Base-by-base conservation (phyloP, 1,140 invertebrate genomes). In the Mactra quadrangularis region DNA sequence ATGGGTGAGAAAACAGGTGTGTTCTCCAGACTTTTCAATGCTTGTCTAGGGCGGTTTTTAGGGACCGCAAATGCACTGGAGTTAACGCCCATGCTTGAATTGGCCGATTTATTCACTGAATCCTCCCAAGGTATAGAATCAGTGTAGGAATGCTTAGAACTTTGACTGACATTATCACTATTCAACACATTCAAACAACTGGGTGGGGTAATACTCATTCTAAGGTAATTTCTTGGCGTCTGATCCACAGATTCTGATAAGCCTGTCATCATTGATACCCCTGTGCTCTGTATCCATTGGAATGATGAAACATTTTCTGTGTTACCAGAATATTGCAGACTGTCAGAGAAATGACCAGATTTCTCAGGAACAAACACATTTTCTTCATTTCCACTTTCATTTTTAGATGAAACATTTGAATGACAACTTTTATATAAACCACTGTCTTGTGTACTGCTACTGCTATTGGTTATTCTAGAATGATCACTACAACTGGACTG, bases 1-100 rank as follows among this genome's bases (percentile, higher is more conserved):
- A 33, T 55, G 35, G 74, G 86, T 22, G 85, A 86, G 45, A 86
- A 85, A 35, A 55, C 78, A 29, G 82, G 86, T 17, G 78, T 86
- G 47, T 87, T 87, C 22, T 87, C 85, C n/a, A 87, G 47, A 52
- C 82, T 50, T 33, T 75, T 71, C 19, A 87, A 68, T 13, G 82
- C 77, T 38, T 83, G 74, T 66, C 87, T 55, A 50, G 29, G 25
- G 4, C n/a, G 31, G 29, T 27, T 35, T 38, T 66, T 62, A 13
- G 29, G 45, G 2, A n/a, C 45, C 31, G 33, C 19, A 41, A 45
- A 29, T 11, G 45, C 31, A 19, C 13, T 38, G 35, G 17, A n/a
- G n/a, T n/a, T n/a, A 13, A 41, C 70, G 2, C 33, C 45, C 31
- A 52, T 15, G 27, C 41, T 41, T 11, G 45, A 52, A 19, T 22